These are phyloP conservation scores for Cheirogaleus medius DNA, from an alignment of 2,113 vertebrate species.

Conservation along the genomic window DNA sequence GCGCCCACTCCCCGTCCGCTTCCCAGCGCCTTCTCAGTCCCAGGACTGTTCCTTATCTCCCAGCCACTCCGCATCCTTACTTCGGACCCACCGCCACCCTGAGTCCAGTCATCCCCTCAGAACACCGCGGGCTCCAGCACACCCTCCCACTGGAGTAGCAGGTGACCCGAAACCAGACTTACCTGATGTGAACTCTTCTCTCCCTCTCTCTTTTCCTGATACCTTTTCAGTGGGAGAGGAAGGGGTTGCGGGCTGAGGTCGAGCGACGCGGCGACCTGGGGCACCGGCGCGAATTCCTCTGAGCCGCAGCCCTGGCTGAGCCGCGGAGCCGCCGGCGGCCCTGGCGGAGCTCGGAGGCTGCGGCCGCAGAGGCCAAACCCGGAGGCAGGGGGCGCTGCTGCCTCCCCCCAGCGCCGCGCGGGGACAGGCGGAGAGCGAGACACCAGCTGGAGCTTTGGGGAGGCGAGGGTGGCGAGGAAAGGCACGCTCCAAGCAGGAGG, in stretches of 20 bases:
- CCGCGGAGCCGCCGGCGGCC: slow-evolving; percentile 50
- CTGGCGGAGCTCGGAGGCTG: slow-evolving; percentile 7
- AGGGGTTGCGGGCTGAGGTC: neutral
- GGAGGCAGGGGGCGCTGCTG: slow-evolving; percentile 76
- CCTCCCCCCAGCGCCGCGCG: neutral
- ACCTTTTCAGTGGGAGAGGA: no score
- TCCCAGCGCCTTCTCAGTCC: neutral
- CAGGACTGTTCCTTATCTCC: neutral
- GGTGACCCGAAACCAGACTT: slow-evolving; percentile 60
- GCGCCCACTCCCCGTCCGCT: rapidly evolving
- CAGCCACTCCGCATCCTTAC: neutral
- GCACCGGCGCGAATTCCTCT: neutral
- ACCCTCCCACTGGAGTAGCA: slow-evolving; percentile 45
- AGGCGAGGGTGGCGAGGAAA: slow-evolving; percentile 48
- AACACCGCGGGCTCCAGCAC: neutral
- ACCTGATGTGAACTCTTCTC: slow-evolving; percentile 8
- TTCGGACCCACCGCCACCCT: neutral
- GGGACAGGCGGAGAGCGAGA: neutral
- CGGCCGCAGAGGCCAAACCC: neutral
- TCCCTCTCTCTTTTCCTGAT: neutral
- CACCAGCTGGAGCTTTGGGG: slow-evolving; percentile 58
- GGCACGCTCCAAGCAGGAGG: slow-evolving; percentile 62
- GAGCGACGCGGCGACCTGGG: neutral
- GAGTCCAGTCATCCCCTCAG: neutral
- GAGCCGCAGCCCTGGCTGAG: slow-evolving; percentile 12